phyloP scores from a whole-genome alignment of 2,113 vertebrate species.

The Saimiri boliviensis region DNA sequence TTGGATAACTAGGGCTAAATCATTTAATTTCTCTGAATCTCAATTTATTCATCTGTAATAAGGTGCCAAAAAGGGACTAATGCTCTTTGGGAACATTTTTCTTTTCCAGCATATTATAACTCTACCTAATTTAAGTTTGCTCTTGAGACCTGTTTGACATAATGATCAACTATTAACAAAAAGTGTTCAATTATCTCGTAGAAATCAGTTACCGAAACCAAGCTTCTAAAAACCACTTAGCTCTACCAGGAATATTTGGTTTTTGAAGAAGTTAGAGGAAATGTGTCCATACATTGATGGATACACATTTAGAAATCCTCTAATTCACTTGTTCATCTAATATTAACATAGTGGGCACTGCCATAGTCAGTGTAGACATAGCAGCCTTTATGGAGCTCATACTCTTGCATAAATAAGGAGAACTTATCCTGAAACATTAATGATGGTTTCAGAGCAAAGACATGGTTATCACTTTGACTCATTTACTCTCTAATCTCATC shows the following conservation, averaged over 20 bases:
- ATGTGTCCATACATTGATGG: background rate
- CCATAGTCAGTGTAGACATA: background rate
- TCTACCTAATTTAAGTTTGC: conserved; percentile 9
- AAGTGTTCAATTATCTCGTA: background rate
- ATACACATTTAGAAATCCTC: background rate
- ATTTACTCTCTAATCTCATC: background rate
- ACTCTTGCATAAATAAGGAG: background rate
- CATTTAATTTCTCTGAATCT: background rate
- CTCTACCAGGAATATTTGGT: background rate
- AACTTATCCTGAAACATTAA: background rate
- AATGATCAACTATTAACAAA: conserved; percentile 3
- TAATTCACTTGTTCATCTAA: background rate
- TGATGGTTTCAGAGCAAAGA: background rate
- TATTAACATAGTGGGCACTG: background rate
- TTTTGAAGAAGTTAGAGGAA: background rate
- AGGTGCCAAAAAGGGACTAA: conserved; percentile 1
- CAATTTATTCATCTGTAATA: conserved; percentile 1
- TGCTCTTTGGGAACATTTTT: conserved; percentile 1
- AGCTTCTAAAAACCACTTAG: background rate
- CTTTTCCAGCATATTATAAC: background rate
- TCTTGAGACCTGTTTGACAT: conserved; percentile 2
- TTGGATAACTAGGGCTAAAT: background rate
- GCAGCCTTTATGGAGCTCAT: background rate
- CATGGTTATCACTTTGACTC: background rate
- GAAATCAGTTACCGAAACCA: conserved; percentile 1